Conservation (phyloP, 1,140 invertebrate species). For the Bemisia tabaci region DNA sequence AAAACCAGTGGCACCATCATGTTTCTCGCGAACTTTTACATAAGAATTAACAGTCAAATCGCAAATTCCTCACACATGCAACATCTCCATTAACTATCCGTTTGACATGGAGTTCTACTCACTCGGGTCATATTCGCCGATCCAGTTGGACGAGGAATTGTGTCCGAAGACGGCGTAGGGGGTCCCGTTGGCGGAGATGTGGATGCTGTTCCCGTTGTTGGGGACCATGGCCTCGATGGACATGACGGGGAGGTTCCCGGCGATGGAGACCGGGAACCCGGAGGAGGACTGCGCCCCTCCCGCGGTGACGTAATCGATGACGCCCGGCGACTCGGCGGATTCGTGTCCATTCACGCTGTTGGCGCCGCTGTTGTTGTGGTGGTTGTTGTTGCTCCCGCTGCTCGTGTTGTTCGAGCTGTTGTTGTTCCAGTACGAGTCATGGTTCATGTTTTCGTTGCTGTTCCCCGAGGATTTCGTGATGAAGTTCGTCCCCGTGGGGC, state of each 20-base stretch:
- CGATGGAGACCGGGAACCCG: neutral
- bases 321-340: constrained; percentile 1
- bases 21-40: no score
- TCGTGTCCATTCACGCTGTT: neutral
- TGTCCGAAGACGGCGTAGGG: neutral
- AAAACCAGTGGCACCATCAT: no score
- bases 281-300: constrained; percentile 1
- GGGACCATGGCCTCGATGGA: constrained; percentile 1
- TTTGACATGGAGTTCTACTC: no score
- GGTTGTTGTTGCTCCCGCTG: constrained; percentile 13
- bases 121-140: neutral
- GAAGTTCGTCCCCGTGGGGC: neutral
- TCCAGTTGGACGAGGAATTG: neutral
- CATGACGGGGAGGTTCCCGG: constrained; percentile 6
- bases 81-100: no score
- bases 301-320: neutral
- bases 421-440: neutral
- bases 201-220: neutral
- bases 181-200: neutral
- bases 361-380: constrained; percentile 7
- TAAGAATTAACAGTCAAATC: no score
- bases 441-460: neutral
- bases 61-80: no score
- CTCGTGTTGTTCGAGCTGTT: constrained; percentile 7
- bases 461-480: neutral